phyloP scores from a whole-genome alignment of 2,113 vertebrate genomes.

The Tachycineta bicolor region DNA sequence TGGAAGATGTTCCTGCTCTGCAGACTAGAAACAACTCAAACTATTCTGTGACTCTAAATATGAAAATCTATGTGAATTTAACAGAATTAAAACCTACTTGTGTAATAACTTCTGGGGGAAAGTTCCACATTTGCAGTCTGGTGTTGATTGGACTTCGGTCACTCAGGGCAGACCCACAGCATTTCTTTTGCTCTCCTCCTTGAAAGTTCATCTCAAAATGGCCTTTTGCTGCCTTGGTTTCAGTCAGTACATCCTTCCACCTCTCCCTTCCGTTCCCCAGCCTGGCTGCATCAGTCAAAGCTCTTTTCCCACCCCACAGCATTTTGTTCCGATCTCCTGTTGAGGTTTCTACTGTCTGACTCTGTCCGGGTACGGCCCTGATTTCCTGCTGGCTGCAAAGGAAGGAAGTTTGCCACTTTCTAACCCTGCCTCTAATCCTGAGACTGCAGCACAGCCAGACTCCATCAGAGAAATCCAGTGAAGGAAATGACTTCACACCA shows the following conservation, averaged over 20 bases:
- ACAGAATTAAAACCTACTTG: not conserved
- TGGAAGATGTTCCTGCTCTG: not conserved
- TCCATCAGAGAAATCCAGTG: not conserved
- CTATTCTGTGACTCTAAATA: not conserved
- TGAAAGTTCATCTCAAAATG: not conserved
- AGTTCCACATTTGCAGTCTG: not conserved
- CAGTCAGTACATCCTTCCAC: not conserved
- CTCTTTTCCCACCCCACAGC: not conserved
- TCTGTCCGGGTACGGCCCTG: accelerated
- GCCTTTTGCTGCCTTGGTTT: not conserved
- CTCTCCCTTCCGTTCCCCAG: not conserved
- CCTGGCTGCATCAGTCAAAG: not conserved
- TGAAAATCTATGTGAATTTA: not conserved
- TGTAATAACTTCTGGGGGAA: not conserved
- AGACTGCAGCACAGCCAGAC: not conserved
- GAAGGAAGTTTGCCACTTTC: constrained; percentile 10
- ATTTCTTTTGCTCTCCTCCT: not conserved
- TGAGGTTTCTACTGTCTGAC: not conserved
- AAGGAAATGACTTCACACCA: constrained; percentile 26
- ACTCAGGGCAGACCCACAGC: not conserved
- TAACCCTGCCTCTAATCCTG: not conserved
- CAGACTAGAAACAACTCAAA: not conserved
- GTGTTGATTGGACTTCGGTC: not conserved
- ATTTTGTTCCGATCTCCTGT: not conserved
- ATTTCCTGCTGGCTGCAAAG: not conserved